These are phyloP conservation scores for Ceratotherium simum DNA, from an alignment of 2,113 vertebrate species.

Conservation along the genomic window DNA sequence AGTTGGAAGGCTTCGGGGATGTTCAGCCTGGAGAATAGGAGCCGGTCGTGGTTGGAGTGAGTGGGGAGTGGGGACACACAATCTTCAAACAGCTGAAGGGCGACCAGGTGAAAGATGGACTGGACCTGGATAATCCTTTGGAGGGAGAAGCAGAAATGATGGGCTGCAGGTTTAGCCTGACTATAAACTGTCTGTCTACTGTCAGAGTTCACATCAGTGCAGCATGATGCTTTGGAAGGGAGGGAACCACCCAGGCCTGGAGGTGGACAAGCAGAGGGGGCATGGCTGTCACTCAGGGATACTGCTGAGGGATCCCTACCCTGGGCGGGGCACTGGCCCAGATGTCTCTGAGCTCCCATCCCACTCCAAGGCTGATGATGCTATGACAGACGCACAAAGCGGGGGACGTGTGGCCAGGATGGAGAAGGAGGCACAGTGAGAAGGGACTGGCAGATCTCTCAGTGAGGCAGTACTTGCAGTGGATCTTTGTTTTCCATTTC, in stretches of 20 bases:
- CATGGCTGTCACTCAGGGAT: background rate
- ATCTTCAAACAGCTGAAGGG: background rate
- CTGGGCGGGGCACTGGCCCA: background rate
- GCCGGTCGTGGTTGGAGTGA: too few species aligned
- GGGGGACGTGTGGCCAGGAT: fast-evolving
- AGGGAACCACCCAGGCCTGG: background rate
- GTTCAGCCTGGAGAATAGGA: background rate
- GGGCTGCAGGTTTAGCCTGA: background rate
- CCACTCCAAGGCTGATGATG: background rate
- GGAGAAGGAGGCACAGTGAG: background rate
- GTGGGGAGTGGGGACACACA: too few species aligned
- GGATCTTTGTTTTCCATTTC: conserved; percentile 20
- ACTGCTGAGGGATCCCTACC: background rate
- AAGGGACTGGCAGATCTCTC: too few species aligned
- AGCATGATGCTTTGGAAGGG: background rate
- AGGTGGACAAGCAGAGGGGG: background rate
- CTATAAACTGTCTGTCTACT: background rate
- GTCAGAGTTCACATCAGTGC: background rate
- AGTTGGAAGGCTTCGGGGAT: background rate
- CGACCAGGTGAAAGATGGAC: background rate
- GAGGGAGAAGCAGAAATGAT: background rate
- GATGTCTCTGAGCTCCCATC: background rate
- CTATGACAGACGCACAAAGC: background rate
- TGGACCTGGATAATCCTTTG: background rate
- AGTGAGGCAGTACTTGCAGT: background rate